Evolutionary conservation across 2,113 vertebrate species (phyloP), one percentile per base, ranked within the genome.

Genomic region (Gymnarchus niloticus): DNA sequence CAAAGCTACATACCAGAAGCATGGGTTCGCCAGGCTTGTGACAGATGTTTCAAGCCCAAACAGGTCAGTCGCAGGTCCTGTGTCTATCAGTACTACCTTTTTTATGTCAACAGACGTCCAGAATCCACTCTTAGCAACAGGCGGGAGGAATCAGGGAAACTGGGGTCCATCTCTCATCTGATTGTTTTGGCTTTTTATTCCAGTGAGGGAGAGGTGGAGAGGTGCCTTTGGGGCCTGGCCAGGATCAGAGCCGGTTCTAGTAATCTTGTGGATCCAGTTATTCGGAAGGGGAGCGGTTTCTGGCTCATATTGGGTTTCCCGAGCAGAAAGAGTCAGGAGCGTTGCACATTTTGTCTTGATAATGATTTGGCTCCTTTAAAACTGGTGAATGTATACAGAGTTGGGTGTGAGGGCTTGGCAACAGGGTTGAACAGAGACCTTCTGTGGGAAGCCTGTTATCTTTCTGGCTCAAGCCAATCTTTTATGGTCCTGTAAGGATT

Each of bases 261-360:
- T 91, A 89, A 87, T 93, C 88, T 89, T 88, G 44, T 85, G 85
- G 88, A 91, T 94, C 83, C 87, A 87, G 28, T 93, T 93, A 91
- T 90, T 89, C 85, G 89, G 85, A 87, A 89, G 89, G 84, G 84
- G 85, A 90, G 87, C 89, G 88, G 85, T 41, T 89, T 86, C 91
- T 90, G 89, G 85, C 90, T 91, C 65, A 85, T 92, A 88, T 88
- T 57, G 56, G 90, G 88, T 88, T 89, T 87, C 86, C 81, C 92
- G 91, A 88, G 90, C 93, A 91, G 89, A 90, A 8, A 91, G 88
- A 89, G 87, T 89, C 52, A 23, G 86, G 87, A 88, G 86, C 89
- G 73, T 91, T 41, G 14, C 73, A 89, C 88, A 87, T 88, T 54
- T 85, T 92, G 88, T 84, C 85, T 91, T 91, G 87, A 88, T 92